Evolutionary conservation across 2,797 vertebrate genomes (phyloP), one percentile per base, ranked within the genome.

Genomic region (Paramormyrops hopkinsi): DNA sequence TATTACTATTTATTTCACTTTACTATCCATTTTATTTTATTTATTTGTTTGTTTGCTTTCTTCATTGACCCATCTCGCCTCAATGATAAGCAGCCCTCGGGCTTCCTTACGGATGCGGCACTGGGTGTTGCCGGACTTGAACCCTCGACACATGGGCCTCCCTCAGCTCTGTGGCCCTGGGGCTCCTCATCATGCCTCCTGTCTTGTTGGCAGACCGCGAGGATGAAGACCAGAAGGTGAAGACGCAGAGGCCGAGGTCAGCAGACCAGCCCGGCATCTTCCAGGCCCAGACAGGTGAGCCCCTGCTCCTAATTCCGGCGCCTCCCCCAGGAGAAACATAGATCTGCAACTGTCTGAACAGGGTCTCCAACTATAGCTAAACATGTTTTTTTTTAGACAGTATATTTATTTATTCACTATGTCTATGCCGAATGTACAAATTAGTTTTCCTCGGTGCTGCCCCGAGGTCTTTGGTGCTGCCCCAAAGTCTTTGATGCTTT

Each of bases 211-310:
- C 92, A 99, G 98, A 98, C 93, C 96, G 96, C 88, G 98, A 98
- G 88, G 97, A 98, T 90, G 96, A 97, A 88, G 98, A 99, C 90
- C 97, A 97, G 93, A 99, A 98, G 95, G 98, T 99, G 95, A 99
- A 99, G 94, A 99, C 97, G 9, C 98, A 99, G 95, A 97, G 98
- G 94, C 98, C 98, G 0, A 95, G 98, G 92, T 99, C 98, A 90
- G 98, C 98, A 0, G 98, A 99, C 92, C 98, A 98, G 93, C 98
- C 98, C 48, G 98, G 98, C 92, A 95, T 99, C 94, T 99, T 99
- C 96, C 98, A 99, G 97, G 98, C 98, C 90, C 98, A 99, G 95
- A 99, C 98, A 97, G 98, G 98, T 99, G 96, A 96, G 92, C 94
- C 85, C 65, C 59, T 25, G 88, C 8, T 41, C 46, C 59, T 85